Conservation (phyloP, 2,113 vertebrate species). For the Ornithorhynchus anatinus region DNA sequence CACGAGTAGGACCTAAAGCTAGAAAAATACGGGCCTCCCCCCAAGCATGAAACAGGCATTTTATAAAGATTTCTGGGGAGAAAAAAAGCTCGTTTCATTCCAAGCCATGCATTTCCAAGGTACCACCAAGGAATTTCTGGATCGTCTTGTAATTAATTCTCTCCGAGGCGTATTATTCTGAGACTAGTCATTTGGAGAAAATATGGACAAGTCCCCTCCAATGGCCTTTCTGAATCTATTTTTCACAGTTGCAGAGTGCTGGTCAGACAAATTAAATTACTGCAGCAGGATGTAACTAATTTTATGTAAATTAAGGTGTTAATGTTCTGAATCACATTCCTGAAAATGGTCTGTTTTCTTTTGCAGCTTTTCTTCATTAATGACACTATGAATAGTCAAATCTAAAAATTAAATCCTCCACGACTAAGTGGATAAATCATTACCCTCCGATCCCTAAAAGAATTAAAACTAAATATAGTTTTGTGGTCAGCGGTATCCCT, state of each 20-base stretch:
- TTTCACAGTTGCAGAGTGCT: constrained; percentile 80
- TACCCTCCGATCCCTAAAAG: constrained; percentile 45
- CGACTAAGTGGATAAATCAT: constrained; percentile 43
- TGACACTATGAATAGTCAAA: constrained; percentile 57
- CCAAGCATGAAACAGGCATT: constrained; percentile 15
- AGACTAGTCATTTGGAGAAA: constrained; percentile 81
- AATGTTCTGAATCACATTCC: constrained; percentile 93
- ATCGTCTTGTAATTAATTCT: constrained; percentile 70
- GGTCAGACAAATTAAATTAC: constrained; percentile 97
- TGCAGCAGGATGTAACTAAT: constrained; percentile 93
- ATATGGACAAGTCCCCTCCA: constrained; percentile 71
- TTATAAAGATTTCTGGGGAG: constrained; percentile 35
- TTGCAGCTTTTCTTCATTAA: constrained; percentile 79
- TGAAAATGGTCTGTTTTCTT: constrained; percentile 83
- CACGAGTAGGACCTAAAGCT: constrained; percentile 23
- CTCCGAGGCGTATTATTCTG: constrained; percentile 69
- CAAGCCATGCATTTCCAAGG: constrained; percentile 40
- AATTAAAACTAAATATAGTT: constrained; percentile 56
- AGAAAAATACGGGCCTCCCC: constrained; percentile 34
- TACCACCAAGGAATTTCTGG: constrained; percentile 24
- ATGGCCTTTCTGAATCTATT: constrained; percentile 82
- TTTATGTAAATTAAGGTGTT: constrained; percentile 97
- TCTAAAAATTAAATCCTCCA: constrained; percentile 65
- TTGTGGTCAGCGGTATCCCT: constrained; percentile 40
- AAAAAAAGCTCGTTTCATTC: constrained; percentile 12